Percentiles rank a stretch among this genome's conserved stretches.
Evolutionary conservation across 2,888 invertebrate species (phyloP).

Genomic region (Bimastos eiseni): DNA sequence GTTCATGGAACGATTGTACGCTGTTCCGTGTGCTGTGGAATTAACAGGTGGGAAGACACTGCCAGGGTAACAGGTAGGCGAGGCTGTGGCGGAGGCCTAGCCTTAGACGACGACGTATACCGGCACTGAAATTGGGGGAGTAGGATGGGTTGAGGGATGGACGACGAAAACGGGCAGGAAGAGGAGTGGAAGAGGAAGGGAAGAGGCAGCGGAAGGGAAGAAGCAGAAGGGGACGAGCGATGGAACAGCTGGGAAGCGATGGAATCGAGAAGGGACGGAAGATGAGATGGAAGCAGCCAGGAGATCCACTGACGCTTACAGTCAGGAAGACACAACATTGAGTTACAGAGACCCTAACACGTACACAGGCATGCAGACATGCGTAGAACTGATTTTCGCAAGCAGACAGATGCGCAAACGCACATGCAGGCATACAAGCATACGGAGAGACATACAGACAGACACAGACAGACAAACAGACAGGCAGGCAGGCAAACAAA

Average conservation of each 20-base stretch:
- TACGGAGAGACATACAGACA: too few relatives aligned
- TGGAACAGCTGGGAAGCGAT: neutral
- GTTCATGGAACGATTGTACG: constrained; percentile 7
- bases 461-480: neutral
- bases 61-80: neutral
- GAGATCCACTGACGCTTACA: neutral
- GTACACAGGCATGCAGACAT: neutral
- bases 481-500: neutral
- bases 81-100: neutral
- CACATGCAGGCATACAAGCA: too few relatives aligned
- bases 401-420: too few relatives aligned
- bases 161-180: neutral
- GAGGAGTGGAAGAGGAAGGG: neutral
- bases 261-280: neutral
- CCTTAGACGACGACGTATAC: neutral
- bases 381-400: too few relatives aligned
- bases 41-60: neutral
- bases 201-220: too few relatives aligned
- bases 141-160: neutral
- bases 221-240: neutral
- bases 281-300: neutral
- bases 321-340: neutral
- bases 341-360: neutral
- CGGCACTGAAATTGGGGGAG: neutral
- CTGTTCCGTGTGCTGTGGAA: constrained; percentile 3